Evolutionary conservation across 2,888 invertebrate genomes (phyloP).

Genomic region (Rotaria magnacalcarata): DNA sequence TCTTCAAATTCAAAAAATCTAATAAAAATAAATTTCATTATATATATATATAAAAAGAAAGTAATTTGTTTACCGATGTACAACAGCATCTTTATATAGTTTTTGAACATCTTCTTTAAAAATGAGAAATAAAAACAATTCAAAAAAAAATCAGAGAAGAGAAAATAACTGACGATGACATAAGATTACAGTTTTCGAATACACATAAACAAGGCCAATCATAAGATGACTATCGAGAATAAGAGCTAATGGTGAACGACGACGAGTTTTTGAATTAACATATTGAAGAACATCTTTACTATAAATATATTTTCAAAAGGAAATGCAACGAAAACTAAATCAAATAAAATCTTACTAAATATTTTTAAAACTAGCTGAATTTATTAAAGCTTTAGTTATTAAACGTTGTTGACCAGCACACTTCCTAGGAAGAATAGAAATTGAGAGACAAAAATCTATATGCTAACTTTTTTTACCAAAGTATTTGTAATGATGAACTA

Average conservation of each 20-base stretch:
- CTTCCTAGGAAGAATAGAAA: background rate
- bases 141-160: background rate
- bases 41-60: background rate
- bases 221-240: slow-evolving; percentile 28
- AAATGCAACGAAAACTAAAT: too few relatives aligned
- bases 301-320: too few relatives aligned
- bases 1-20: slow-evolving; percentile 26
- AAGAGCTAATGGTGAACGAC: slow-evolving; percentile 28
- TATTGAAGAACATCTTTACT: slow-evolving; percentile 10
- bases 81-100: background rate
- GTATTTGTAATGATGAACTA: background rate
- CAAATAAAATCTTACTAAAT: background rate
- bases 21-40: background rate
- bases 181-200: background rate
- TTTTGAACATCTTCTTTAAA: slow-evolving; percentile 25
- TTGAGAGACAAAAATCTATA: background rate
- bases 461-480: background rate
- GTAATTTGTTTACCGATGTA: background rate
- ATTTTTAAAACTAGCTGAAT: background rate
- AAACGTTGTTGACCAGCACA: slow-evolving; percentile 23
- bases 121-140: background rate
- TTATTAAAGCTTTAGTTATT: background rate
- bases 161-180: background rate
- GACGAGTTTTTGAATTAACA: slow-evolving; percentile 16
- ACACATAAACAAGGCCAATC: slow-evolving; percentile 20